phyloP scores from a whole-genome alignment of 2,888 invertebrate genomes.

The Campaea margaritaria region DNA sequence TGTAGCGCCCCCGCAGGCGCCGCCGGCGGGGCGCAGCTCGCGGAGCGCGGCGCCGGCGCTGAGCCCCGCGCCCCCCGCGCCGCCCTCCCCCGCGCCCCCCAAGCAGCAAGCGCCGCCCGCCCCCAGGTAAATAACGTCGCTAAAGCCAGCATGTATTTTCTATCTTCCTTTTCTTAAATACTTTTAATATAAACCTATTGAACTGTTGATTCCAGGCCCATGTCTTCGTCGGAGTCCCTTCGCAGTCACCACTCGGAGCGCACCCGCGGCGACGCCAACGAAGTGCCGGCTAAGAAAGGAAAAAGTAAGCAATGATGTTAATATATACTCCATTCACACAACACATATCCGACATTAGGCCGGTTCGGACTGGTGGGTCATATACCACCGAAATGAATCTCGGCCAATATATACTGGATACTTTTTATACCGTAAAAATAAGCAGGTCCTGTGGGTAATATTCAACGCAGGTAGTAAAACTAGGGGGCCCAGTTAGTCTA shows the following conservation, averaged over 20 bases:
- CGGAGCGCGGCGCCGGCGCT: constrained; percentile 53
- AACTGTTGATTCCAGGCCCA: constrained; percentile 39
- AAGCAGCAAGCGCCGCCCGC: constrained; percentile 39
- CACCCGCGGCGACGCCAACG: constrained; percentile 54
- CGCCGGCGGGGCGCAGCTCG: constrained; percentile 64
- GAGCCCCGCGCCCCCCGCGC: constrained; percentile 35
- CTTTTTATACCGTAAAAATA: no score
- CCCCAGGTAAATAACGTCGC: constrained; percentile 38
- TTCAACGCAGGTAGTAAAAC: no score
- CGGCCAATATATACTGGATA: no score
- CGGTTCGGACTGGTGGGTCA: no score
- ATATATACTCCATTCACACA: no score
- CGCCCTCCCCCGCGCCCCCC: constrained; percentile 38
- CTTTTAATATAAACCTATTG: background rate
- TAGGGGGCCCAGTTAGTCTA: no score
- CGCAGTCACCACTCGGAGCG: constrained; percentile 75
- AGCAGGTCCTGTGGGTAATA: no score
- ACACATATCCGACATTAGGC: no score
- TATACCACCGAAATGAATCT: no score
- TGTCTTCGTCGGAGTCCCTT: constrained; percentile 62
- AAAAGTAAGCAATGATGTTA: constrained; percentile 71
- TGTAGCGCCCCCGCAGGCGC: constrained; percentile 8
- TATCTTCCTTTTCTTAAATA: no score
- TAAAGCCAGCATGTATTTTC: no score
- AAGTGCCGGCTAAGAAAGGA: constrained; percentile 80